phyloP scores from a whole-genome alignment of 2,888 invertebrate genomes.

The Phyllotreta cruciferae region DNA sequence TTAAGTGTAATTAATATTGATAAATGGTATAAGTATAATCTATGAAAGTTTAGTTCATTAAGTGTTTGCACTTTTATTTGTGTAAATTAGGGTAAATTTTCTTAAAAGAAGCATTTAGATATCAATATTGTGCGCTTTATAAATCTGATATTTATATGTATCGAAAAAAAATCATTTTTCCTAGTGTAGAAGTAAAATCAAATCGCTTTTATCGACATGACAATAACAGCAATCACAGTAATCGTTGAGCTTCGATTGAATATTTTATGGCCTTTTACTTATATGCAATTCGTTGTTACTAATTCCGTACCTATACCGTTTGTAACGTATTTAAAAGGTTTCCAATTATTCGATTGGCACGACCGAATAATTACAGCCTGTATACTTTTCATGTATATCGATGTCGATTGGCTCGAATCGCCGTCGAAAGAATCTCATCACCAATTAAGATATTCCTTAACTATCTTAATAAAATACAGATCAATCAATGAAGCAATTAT shows the following conservation, averaged over 20 bases:
- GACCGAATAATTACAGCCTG: neutral
- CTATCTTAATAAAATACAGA: constrained; percentile 41
- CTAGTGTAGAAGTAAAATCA: neutral
- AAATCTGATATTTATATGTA: neutral
- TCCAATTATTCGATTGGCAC: neutral
- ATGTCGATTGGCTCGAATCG: neutral
- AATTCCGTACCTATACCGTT: neutral
- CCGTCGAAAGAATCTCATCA: constrained; percentile 21
- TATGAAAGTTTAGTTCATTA: too few relatives aligned
- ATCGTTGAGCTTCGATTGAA: constrained; percentile 17
- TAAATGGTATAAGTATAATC: too few relatives aligned
- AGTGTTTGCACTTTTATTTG: too few relatives aligned
- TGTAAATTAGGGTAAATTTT: too few relatives aligned
- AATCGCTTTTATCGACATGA: constrained; percentile 14
- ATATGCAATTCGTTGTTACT: neutral
- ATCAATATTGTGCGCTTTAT: too few relatives aligned
- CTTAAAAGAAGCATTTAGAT: too few relatives aligned
- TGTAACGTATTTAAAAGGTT: constrained; percentile 4
- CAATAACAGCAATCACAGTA: constrained; percentile 6
- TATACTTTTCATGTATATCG: neutral
- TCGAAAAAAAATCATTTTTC: neutral
- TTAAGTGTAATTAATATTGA: too few relatives aligned
- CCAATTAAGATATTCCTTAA: constrained; percentile 33
- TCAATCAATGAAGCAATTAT: constrained; percentile 42
- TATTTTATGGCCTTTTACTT: constrained; percentile 9